Conservation (phyloP, 2,113 vertebrate species). For the Phaethornis superciliosus region DNA sequence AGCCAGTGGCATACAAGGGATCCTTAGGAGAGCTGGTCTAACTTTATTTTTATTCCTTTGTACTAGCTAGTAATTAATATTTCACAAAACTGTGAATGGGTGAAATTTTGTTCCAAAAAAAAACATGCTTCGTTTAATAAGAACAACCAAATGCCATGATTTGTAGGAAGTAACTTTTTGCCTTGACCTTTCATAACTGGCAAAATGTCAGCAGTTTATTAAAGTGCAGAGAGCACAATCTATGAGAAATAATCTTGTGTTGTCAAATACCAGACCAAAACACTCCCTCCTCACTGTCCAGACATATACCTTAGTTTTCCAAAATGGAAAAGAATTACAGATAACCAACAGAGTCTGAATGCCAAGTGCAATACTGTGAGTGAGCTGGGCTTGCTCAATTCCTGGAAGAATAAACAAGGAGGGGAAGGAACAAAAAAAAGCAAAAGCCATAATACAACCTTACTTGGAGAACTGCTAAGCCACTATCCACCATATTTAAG, state of each 20-base stretch:
- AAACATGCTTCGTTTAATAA: slow-evolving; percentile 2
- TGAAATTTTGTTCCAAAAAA: not conserved
- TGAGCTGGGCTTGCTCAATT: not conserved
- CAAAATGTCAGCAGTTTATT: slow-evolving; percentile 39
- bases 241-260: not conserved
- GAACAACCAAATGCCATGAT: slow-evolving; percentile 31
- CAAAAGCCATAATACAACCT: not conserved
- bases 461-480: not conserved
- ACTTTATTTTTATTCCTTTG: not conserved
- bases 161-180: slow-evolving; percentile 38
- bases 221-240: slow-evolving; percentile 4
- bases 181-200: slow-evolving; percentile 38
- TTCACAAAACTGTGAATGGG: not conserved
- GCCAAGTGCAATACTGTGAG: not conserved
- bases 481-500: too few species aligned
- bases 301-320: not conserved
- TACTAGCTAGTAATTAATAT: not conserved
- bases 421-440: not conserved
- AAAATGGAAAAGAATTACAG: not conserved
- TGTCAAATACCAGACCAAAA: slow-evolving; percentile 12
- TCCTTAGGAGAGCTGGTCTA: not conserved
- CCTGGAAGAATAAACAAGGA: not conserved
- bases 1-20: not conserved
- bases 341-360: not conserved
- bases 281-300: not conserved